A percentile compares a stretch with the other conserved stretches of the same genome.
Conservation (phyloP, 2,888 invertebrate genomes). For the Eristalis pertinax region DNA sequence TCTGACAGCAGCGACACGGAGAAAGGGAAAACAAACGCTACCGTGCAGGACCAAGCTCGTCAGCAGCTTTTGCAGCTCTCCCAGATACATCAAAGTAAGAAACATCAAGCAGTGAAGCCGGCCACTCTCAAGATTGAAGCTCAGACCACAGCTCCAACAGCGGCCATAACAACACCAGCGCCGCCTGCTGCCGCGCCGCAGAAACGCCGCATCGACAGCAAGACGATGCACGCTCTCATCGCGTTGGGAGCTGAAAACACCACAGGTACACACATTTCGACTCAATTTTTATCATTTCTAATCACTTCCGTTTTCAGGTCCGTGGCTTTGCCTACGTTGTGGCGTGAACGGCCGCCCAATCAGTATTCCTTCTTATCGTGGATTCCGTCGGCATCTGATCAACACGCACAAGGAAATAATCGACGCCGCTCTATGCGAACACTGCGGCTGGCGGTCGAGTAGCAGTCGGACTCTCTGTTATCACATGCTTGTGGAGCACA, state of each 20-base stretch:
- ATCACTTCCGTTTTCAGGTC: slow-evolving; percentile 80
- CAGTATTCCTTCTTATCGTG: slow-evolving; percentile 89
- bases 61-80: slow-evolving; percentile 38
- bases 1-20: slow-evolving; percentile 61
- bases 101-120: slow-evolving; percentile 6
- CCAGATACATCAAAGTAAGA: background rate
- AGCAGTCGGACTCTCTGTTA: slow-evolving; percentile 89
- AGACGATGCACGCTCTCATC: slow-evolving; percentile 84
- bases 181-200: slow-evolving; percentile 74
- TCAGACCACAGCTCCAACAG: slow-evolving; percentile 48
- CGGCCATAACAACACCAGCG: slow-evolving; percentile 39
- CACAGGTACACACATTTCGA: slow-evolving; percentile 80
- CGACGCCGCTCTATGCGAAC: slow-evolving; percentile 90
- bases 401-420: slow-evolving; percentile 91
- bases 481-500: slow-evolving; percentile 91
- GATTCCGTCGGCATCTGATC: slow-evolving; percentile 90
- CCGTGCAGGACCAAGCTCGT: slow-evolving; percentile 44
- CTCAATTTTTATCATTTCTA: background rate
- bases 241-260: slow-evolving; percentile 85
- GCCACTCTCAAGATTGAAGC: slow-evolving; percentile 51
- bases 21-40: slow-evolving; percentile 51
- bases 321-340: slow-evolving; percentile 92
- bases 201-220: slow-evolving; percentile 84
- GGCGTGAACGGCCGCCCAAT: slow-evolving; percentile 86
- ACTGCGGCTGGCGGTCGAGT: slow-evolving; percentile 90